Conservation (phyloP, 2,797 vertebrate genomes). For the Pogonophryne albipinna region DNA sequence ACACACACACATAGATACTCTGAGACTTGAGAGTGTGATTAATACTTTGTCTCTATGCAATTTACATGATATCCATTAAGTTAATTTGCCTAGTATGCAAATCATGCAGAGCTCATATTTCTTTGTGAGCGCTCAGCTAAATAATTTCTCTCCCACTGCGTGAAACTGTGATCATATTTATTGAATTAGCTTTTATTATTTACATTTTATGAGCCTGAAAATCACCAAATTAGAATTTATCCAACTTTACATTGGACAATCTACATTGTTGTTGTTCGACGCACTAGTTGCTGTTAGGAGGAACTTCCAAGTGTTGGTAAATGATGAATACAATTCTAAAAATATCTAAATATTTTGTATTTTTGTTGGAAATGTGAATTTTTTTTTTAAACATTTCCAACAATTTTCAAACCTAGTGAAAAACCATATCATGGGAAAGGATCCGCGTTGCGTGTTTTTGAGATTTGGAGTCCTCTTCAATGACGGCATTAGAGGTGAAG, state of each 20-base stretch:
- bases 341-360: too few relatives aligned
- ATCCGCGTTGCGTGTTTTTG: too few relatives aligned
- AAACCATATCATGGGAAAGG: too few relatives aligned
- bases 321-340: too few relatives aligned
- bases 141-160: slow-evolving; percentile 13
- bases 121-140: slow-evolving; percentile 7
- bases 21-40: slow-evolving; percentile 41
- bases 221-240: neutral
- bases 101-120: slow-evolving; percentile 20
- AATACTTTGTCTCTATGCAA: slow-evolving; percentile 55
- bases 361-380: too few relatives aligned
- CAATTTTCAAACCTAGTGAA: too few relatives aligned
- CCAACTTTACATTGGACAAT: too few relatives aligned
- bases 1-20: neutral
- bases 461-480: too few relatives aligned
- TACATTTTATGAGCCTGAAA: neutral
- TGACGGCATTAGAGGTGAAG: too few relatives aligned
- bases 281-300: neutral
- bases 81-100: slow-evolving; percentile 57
- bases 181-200: slow-evolving; percentile 24
- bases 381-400: too few relatives aligned
- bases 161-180: slow-evolving; percentile 23
- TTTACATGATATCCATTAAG: slow-evolving; percentile 58
- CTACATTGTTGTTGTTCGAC: neutral
- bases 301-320: too few relatives aligned